phyloP scores from a whole-genome alignment of 2,888 invertebrate genomes.

The Corythucha ciliata region DNA sequence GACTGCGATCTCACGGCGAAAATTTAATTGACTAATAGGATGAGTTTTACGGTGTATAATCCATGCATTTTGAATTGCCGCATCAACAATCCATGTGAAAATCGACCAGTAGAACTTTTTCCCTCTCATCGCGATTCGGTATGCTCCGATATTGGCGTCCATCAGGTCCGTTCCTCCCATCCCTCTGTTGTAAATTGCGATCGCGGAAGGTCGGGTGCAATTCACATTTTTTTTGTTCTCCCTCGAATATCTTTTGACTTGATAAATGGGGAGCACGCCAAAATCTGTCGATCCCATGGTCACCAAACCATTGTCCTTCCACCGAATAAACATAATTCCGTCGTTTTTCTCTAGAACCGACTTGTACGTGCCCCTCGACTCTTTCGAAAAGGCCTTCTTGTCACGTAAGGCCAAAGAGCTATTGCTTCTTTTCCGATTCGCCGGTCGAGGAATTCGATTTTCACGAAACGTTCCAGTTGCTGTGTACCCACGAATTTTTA shows the following conservation, averaged over 20 bases:
- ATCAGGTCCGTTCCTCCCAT: slow-evolving; percentile 29
- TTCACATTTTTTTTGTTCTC: slow-evolving; percentile 20
- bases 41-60: slow-evolving; percentile 1
- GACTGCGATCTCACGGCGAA: background rate
- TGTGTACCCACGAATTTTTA: no score
- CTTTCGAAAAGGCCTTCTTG: no score
- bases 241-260: slow-evolving; percentile 18
- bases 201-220: slow-evolving; percentile 17
- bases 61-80: slow-evolving; percentile 4
- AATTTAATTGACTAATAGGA: slow-evolving; percentile 1
- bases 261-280: slow-evolving; percentile 13
- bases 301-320: slow-evolving; percentile 16
- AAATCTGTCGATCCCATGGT: slow-evolving; percentile 21
- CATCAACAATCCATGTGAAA: slow-evolving; percentile 7
- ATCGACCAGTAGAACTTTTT: slow-evolving; percentile 8
- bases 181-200: slow-evolving; percentile 24
- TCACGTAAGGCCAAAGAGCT: no score
- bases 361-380: no score
- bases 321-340: slow-evolving; percentile 1
- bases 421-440: no score
- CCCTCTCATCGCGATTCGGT: slow-evolving; percentile 18
- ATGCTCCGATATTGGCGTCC: slow-evolving; percentile 27
- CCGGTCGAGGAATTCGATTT: no score
- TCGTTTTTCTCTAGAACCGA: background rate
- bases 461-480: no score